Conservation (phyloP, 2,113 vertebrate species). For the Hirundichthys speculiger region DNA sequence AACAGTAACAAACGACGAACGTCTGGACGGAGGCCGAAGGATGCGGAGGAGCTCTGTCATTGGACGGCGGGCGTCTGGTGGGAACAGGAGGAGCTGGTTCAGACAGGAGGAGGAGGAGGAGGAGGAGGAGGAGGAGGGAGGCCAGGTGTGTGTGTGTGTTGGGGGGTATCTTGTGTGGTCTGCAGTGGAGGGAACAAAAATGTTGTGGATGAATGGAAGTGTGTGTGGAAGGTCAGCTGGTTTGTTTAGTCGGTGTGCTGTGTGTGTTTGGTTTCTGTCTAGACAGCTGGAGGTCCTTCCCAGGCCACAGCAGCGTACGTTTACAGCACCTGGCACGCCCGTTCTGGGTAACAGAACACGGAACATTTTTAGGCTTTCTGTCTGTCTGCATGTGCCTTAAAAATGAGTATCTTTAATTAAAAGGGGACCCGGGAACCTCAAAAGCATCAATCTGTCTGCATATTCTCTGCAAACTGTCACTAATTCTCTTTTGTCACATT, state of each 20-base stretch:
- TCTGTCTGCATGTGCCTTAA: too few species aligned
- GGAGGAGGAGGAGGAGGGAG: neutral
- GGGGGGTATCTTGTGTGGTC: conserved; percentile 51
- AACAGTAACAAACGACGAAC: conserved; percentile 52
- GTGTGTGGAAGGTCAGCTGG: conserved; percentile 19
- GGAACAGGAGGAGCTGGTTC: conserved; percentile 64
- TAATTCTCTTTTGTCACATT: too few species aligned
- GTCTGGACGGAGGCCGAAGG: conserved; percentile 40
- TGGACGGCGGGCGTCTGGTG: conserved; percentile 64
- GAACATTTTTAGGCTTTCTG: too few species aligned
- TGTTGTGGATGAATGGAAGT: conserved; percentile 20
- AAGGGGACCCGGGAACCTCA: too few species aligned
- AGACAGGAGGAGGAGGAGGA: conserved; percentile 40
- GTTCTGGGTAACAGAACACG: too few species aligned
- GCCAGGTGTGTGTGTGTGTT: conserved; percentile 31
- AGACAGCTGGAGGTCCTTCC: conserved; percentile 66
- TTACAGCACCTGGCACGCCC: too few species aligned
- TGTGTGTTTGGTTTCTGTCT: conserved; percentile 65
- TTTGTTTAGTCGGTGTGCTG: conserved; percentile 56
- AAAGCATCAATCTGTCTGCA: too few species aligned
- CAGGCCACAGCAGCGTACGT: conserved; percentile 40
- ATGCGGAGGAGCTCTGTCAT: conserved; percentile 57
- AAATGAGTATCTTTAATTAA: too few species aligned
- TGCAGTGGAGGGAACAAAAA: neutral
- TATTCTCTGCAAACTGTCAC: too few species aligned